Evolutionary conservation across 1,140 invertebrate genomes (phyloP).

Genomic region (Temnothorax curvispinosus): DNA sequence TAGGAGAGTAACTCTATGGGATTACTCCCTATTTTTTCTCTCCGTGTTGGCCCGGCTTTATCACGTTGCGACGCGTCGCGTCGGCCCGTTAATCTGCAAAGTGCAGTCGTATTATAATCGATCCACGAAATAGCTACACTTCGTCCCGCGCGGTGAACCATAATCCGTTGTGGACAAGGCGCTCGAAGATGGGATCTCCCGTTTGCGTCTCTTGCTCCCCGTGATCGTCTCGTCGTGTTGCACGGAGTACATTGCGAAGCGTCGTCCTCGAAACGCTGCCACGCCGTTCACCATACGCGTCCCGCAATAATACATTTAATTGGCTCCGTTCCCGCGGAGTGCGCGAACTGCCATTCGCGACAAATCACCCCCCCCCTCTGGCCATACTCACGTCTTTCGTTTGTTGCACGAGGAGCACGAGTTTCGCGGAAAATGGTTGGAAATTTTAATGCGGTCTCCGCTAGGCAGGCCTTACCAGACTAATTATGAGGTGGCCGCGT

Average conservation of each 20-base stretch:
- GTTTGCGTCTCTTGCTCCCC: constrained; percentile 18
- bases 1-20: too few species aligned
- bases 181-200: constrained; percentile 17
- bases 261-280: constrained; percentile 40
- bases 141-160: background rate
- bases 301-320: constrained; percentile 70
- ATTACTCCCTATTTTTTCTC: too few species aligned
- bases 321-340: constrained; percentile 65
- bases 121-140: constrained; percentile 49
- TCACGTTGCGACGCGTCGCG: background rate
- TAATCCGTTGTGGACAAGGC: background rate
- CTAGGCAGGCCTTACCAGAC: constrained; percentile 70
- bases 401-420: background rate
- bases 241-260: constrained; percentile 51
- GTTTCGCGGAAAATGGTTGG: background rate
- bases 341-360: background rate
- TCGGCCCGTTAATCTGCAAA: constrained; percentile 63
- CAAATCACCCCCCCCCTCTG: background rate
- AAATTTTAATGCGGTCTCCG: constrained; percentile 59
- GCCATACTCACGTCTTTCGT: background rate
- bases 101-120: constrained; percentile 65
- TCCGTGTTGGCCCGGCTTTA: background rate
- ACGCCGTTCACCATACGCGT: constrained; percentile 40
- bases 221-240: constrained; percentile 48
- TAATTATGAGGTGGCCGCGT: constrained; percentile 59